Evolutionary conservation across 2,113 vertebrate species (phyloP).

Genomic region (Ammodytes marinus): DNA sequence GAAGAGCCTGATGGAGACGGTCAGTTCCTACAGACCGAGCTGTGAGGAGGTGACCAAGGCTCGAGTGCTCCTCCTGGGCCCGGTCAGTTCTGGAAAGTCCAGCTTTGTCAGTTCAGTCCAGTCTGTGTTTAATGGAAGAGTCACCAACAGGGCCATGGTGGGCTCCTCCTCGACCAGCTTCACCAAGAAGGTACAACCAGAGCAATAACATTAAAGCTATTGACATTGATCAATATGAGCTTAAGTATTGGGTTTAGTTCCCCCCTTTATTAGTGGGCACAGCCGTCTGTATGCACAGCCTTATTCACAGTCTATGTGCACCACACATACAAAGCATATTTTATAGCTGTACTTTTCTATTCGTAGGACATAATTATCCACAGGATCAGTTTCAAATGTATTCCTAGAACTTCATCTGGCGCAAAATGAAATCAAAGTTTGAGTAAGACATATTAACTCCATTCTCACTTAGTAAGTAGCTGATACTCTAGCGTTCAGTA

Average conservation of each 20-base stretch:
- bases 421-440: not conserved
- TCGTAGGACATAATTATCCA: not conserved
- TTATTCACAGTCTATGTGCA: not conserved
- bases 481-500: not conserved
- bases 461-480: not conserved
- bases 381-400: not conserved
- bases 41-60: slow-evolving; percentile 52
- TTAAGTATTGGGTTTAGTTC: not conserved
- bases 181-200: slow-evolving; percentile 79
- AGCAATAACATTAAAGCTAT: not conserved
- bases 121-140: slow-evolving; percentile 80
- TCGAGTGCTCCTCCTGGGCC: slow-evolving; percentile 82
- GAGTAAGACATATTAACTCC: not conserved
- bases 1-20: slow-evolving; percentile 62
- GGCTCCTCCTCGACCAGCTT: slow-evolving; percentile 76
- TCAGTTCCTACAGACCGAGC: slow-evolving; percentile 71
- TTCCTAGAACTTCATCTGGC: not conserved
- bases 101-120: slow-evolving; percentile 86
- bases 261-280: too few relatives aligned
- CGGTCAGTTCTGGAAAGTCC: slow-evolving; percentile 82
- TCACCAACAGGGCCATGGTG: slow-evolving; percentile 83
- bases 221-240: not conserved
- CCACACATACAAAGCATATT: too few relatives aligned
- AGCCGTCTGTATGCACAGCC: too few relatives aligned
- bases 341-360: too few relatives aligned